phyloP scores from a whole-genome alignment of 2,888 invertebrate genomes.

The Drosophila emarginata region DNA sequence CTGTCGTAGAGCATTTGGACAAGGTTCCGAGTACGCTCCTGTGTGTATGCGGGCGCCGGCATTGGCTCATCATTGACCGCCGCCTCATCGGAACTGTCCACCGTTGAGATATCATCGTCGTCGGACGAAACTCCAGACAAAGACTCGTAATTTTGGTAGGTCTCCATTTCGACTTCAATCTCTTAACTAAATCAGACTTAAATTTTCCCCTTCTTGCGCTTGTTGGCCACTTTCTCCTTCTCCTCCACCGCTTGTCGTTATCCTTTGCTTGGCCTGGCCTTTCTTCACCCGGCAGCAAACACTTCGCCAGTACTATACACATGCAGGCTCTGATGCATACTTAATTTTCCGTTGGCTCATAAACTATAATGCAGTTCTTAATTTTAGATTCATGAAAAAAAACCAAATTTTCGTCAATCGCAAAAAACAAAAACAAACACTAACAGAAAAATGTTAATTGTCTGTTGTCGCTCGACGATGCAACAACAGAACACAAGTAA shows the following conservation, averaged over 20 bases:
- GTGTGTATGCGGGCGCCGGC: conserved; percentile 24
- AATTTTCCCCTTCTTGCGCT: conserved; percentile 26
- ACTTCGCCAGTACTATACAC: not conserved
- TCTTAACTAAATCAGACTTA: conserved; percentile 53
- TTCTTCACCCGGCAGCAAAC: not conserved
- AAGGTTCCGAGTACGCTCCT: conserved; percentile 67
- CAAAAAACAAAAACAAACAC: conserved; percentile 11
- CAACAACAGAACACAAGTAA: not conserved
- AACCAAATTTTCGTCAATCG: not conserved
- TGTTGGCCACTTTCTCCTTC: not conserved
- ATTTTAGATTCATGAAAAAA: conserved; percentile 2
- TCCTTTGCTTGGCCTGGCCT: conserved; percentile 1
- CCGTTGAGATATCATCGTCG: conserved; percentile 71
- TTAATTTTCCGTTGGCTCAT: not conserved
- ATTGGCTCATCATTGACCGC: conserved; percentile 44
- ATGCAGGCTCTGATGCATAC: not conserved
- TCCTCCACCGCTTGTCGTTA: not conserved
- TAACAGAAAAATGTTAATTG: conserved; percentile 2
- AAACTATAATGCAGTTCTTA: not conserved
- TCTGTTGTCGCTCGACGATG: not conserved
- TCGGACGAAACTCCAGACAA: conserved; percentile 72
- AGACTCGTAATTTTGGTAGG: conserved; percentile 69
- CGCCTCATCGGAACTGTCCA: conserved; percentile 76
- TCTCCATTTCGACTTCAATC: conserved; percentile 56
- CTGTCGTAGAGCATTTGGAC: conserved; percentile 74